Evolutionary conservation across 2,113 vertebrate species (phyloP).

Genomic region (Tachysurus fulvidraco): DNA sequence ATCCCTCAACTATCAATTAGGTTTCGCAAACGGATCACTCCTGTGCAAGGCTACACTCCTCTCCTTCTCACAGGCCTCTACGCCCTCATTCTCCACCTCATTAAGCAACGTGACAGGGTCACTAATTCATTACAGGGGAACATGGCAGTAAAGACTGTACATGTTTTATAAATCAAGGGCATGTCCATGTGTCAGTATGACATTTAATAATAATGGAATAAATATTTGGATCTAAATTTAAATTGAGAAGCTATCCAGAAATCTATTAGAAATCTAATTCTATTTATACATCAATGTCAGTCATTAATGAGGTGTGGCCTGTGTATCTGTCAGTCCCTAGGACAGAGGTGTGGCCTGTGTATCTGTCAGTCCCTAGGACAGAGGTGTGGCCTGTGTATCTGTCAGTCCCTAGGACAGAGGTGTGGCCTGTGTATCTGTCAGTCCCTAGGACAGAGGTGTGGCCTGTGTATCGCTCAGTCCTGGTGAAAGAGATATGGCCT

Average conservation of each 20-base stretch:
- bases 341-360: background rate
- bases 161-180: background rate
- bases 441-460: background rate
- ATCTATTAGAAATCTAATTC: background rate
- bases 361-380: background rate
- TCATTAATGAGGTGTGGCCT: too few relatives aligned
- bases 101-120: slow-evolving; percentile 41
- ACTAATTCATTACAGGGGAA: slow-evolving; percentile 38
- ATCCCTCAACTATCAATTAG: slow-evolving; percentile 43
- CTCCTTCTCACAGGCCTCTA: background rate
- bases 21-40: slow-evolving; percentile 35
- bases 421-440: background rate
- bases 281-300: background rate
- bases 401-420: background rate
- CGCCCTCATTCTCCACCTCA: slow-evolving; percentile 39
- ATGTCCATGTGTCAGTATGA: background rate
- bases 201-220: slow-evolving; percentile 19
- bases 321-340: background rate
- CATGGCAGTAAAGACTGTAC: slow-evolving; percentile 22
- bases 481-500: too few relatives aligned
- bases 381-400: background rate
- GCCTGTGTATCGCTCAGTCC: background rate
- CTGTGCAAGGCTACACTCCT: slow-evolving; percentile 28
- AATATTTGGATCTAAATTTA: slow-evolving; percentile 13
- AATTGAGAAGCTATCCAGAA: background rate